Evolutionary conservation across 2,888 invertebrate genomes (phyloP), one percentile per base, ranked within the genome.

Genomic region (Phalangium opilio): DNA sequence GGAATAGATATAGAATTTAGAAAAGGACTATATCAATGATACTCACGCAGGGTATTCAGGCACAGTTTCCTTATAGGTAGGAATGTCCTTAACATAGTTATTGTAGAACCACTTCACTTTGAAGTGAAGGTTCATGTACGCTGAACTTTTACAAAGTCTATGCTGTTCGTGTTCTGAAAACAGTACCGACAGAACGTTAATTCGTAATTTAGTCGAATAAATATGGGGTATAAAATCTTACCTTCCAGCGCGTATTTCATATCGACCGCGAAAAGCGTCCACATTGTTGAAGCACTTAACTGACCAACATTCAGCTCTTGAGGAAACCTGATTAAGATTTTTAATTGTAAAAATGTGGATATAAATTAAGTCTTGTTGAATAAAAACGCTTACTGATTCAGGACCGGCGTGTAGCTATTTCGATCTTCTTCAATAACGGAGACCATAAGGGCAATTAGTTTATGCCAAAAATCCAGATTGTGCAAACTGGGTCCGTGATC

Each of bases 91-190:
- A 39, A 98, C 91, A 70, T 96, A 98, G 67, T 93, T 90, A 59
- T 89, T 87, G 68, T 96, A 90, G 57, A 99, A 73, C 89, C 95
- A 93, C 74, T 99, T 98, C 36, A 95, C 87, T 77, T 90, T 93
- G 73, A 99, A 99, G 71, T 96, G 96, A 43, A 98, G 75, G 68
- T 99, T 99, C 96, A 99, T 99, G 66, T 99, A 99, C 45, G 89
- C 93, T 47, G 95, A 93, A 58, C 93, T 93, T 71, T 91, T 91
- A 76, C 96, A 96, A 20, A 86, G 74, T 39, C 93, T 75, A 64
- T 87, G 84, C 63, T 87, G 86, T 67, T 96, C 95, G 63, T 98
- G 98, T 64, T 98, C 96, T 71, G 58, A 38, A 12, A 18, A 12
- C 11, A 12, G 34, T 12, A 34, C n/a, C n/a, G 11, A 34, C 11